Base-by-base conservation (phyloP, 1,140 invertebrate species). In the Helicoverpa zea region DNA sequence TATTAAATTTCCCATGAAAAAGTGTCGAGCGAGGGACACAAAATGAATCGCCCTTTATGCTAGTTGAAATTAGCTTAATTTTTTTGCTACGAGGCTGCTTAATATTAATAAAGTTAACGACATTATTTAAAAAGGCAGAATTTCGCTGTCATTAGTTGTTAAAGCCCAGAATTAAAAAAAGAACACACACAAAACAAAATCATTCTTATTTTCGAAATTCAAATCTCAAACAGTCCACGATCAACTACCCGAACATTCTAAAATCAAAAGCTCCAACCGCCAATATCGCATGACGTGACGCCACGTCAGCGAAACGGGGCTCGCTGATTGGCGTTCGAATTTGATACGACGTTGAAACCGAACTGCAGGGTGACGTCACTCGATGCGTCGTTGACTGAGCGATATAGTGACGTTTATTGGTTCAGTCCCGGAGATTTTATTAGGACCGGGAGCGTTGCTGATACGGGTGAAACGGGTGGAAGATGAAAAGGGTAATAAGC, bases 1-100 rank as follows among this genome's bases (percentile, higher is more conserved):
- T 79, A 79, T 79, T 79, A 79, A 79, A 79, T 79, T 79, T 79
- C 61, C 52, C 54, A 79, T 79, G 76, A 79, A 79, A 79, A 79
- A 58, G 76, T 79, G 61, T 68, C 63, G 43, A 43, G 35, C 23
- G 35, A 47, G 75, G 56, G 75, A 72, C 68, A 54, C 4, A n/a
- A 77, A 77, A 75, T 49, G 30, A 75, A 73, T 73, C n/a, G 43
- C 61, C 47, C 30, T 64, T 64, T 66, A 51, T 13, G 47, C 23
- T 52, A 66, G 47, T 76, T 76, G 35, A 75, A 77, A 66, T 64
- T 77, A 66, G 61, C 43, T 30, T 61, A 49, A 68, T 68, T 76
- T 76, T 49, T 43, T 43, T 43, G 35, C 35, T 9, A 43, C 4
- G 35, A 43, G 35, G 9, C 23, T 23, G 23, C 23, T 23, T 23